Base-by-base conservation (phyloP, 2,888 invertebrate genomes). In the Polydrusus cervinus region DNA sequence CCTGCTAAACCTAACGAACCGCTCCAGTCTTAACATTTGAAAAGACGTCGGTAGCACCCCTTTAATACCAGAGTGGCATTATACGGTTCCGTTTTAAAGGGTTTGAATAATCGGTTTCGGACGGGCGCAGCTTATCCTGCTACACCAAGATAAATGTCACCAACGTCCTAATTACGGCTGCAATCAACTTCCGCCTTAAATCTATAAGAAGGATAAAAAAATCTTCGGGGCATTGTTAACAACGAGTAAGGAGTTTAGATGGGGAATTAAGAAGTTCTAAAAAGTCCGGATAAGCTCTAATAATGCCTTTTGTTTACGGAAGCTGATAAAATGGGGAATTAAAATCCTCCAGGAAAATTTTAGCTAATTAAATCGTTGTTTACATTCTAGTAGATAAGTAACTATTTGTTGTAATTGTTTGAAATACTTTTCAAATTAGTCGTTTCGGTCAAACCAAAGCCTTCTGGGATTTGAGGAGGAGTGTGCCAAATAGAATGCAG, bases 91-190 rank as follows among this genome's bases (percentile, higher is more conserved):
- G 82, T 85, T 85, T 85, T 84, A 85, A 86, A 84, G 85, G 85
- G 86, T 85, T 85, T 85, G 84, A 86, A 85, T 86, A 87, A 87
- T 87, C 86, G 85, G 84, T 82, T 73, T 76, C 64, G 72, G 76
- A 76, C 69, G 75, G 62, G 68, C 53, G 38, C 67, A 40, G 75
- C 75, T 75, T 71, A 75, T 75, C 57, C 65, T 68, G 69, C 86
- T 86, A 84, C 76, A 84, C 83, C 82, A 85, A 87, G 87, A 87
- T 87, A 87, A 87, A 87, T 86, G 86, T 86, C 86, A 85, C 84
- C 84, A 83, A 82, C 81, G 83, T 84, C 83, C 85, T 86, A 85
- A 86, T 86, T 86, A 85, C 84, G 80, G 80, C 81, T 83, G 82
- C 83, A 85, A 85, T 85, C 85, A 83, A 84, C 82, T 81, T 80